Evolutionary conservation across 2,888 invertebrate genomes (phyloP).

Genomic region (Eupithecia subfuscata): DNA sequence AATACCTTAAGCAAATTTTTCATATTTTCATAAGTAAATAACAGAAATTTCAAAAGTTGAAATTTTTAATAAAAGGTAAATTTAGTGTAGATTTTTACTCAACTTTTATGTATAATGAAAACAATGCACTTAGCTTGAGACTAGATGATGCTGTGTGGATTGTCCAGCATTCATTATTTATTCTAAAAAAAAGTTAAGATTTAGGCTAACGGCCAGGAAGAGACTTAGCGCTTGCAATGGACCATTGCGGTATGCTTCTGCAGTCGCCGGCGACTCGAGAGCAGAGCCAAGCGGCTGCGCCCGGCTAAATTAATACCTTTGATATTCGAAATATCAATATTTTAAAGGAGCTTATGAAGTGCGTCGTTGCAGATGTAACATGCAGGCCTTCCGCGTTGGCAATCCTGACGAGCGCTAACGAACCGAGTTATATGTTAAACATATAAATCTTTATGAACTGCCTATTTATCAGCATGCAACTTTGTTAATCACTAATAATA

Average conservation of each 20-base stretch:
- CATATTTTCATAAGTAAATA: no score
- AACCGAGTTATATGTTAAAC: conserved; percentile 61
- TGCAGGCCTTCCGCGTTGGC: conserved; percentile 77
- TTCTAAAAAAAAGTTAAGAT: no score
- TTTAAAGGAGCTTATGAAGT: conserved; percentile 78
- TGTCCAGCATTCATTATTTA: background rate
- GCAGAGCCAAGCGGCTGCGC: conserved; percentile 66
- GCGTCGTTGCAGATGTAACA: conserved; percentile 66
- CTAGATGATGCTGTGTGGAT: background rate
- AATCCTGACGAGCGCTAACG: conserved; percentile 66
- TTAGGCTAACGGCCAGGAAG: no score
- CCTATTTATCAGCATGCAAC: conserved; percentile 48
- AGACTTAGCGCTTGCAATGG: conserved; percentile 78
- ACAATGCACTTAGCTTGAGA: background rate
- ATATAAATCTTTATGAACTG: conserved; percentile 52
- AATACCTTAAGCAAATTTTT: no score
- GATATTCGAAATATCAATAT: conserved; percentile 82
- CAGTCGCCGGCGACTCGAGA: conserved; percentile 51
- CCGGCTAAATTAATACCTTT: conserved; percentile 81
- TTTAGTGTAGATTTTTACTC: no score
- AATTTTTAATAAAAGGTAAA: no score
- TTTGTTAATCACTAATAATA: conserved; percentile 21
- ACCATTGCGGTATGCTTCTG: conserved; percentile 71
- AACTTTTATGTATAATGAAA: background rate
- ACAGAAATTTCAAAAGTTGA: background rate